A percentile compares a stretch with the other conserved stretches of the same genome.
Evolutionary conservation across 2,888 invertebrate species (phyloP).

Genomic region (Mantis religiosa): DNA sequence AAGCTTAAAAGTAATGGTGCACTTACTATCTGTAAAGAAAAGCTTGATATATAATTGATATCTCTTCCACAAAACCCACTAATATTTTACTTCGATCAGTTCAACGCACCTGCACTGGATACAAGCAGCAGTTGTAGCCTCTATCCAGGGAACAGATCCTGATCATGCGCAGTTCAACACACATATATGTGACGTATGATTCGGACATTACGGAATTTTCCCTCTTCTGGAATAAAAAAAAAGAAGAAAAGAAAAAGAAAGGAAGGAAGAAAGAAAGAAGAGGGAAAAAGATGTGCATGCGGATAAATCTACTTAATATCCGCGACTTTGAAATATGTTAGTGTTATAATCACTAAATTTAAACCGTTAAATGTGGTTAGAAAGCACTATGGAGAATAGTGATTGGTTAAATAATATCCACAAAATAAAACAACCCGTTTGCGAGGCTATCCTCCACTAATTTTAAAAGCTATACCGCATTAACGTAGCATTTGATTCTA

Average conservation of each 20-base stretch:
- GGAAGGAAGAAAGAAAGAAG: background rate
- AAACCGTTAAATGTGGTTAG: no score
- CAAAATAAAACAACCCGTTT: no score
- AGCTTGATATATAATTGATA: background rate
- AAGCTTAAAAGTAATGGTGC: background rate
- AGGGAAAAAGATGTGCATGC: background rate
- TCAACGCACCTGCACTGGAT: conserved; percentile 19
- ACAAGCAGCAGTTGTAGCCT: conserved; percentile 16
- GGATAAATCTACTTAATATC: no score
- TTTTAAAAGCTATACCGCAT: no score
- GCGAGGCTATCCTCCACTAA: no score
- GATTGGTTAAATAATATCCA: no score
- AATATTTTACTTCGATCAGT: background rate
- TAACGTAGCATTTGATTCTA: no score
- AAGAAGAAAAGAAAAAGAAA: background rate
- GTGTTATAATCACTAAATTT: no score
- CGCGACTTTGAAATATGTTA: no score
- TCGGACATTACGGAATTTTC: conserved; percentile 25
- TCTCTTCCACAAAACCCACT: background rate
- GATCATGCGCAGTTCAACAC: conserved; percentile 22
- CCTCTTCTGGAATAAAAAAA: conserved; percentile 17
- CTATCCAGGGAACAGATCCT: conserved; percentile 25
- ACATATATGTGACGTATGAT: conserved; percentile 19
- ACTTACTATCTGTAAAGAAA: background rate
- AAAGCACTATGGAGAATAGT: no score